These are phyloP conservation scores for Ormyrus pomaceus DNA, from an alignment of 2,888 invertebrate genomes.

Conservation along the genomic window DNA sequence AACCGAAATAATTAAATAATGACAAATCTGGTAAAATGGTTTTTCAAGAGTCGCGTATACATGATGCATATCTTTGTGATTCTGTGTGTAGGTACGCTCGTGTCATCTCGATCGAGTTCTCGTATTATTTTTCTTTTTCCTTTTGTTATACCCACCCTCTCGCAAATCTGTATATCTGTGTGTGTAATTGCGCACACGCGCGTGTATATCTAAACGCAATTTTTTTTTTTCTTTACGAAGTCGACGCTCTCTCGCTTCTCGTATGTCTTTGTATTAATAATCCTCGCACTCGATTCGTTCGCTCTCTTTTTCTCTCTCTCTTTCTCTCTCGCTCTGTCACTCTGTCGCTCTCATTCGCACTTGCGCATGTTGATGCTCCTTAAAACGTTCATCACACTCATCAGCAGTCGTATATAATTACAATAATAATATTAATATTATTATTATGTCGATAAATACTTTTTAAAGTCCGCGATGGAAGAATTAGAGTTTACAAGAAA, in stretches of 20 bases:
- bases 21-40: constrained; percentile 86
- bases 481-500: constrained; percentile 81
- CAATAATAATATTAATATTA: constrained; percentile 75
- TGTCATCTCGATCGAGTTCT: constrained; percentile 76
- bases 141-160: constrained; percentile 75
- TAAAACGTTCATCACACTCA: constrained; percentile 69
- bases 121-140: constrained; percentile 74
- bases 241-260: constrained; percentile 30
- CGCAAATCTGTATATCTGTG: constrained; percentile 49
- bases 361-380: constrained; percentile 55
- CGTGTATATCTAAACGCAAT: constrained; percentile 56
- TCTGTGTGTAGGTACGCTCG: constrained; percentile 75
- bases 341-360: constrained; percentile 57
- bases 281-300: constrained; percentile 52
- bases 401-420: constrained; percentile 75
- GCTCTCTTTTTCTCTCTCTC: constrained; percentile 52
- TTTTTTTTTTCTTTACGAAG: constrained; percentile 43
- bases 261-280: constrained; percentile 48
- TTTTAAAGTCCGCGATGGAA: constrained; percentile 77
- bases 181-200: constrained; percentile 56
- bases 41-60: constrained; percentile 86
- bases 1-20: constrained; percentile 89
- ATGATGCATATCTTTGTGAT: constrained; percentile 82
- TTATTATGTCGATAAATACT: constrained; percentile 75
- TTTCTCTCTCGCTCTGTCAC: constrained; percentile 54